Evolutionary conservation across 2,888 invertebrate genomes (phyloP), one percentile per base, ranked within the genome.

Genomic region (Eristalis intricaria): DNA sequence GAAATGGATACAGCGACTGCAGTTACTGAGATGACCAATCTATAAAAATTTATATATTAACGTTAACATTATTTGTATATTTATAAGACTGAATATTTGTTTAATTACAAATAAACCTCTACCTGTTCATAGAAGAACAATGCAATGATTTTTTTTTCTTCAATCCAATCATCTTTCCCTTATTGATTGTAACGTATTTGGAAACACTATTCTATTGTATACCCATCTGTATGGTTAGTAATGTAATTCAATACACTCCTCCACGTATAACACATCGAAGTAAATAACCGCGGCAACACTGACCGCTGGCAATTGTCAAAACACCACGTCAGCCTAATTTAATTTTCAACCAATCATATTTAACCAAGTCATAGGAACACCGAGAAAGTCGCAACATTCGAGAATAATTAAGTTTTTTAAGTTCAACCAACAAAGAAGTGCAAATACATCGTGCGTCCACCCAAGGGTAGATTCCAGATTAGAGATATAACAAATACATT

Each of bases 241-340:
- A 50, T 19, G 8, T 5, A 19, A 50, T 50, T 23, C 60, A 60
- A 4, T 26, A 60, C 22, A 13, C 13, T 26, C 10, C 22, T 76
- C 66, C 32, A 66, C 75, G 58, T 60, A 64, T 35, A 7, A 5
- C 56, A 8, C 2, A 15, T 32, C 19, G 66, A 15, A 60, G 15
- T 10, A 10, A 2, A 5, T 0, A 13, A 26, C 0, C 2, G 26
- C 23, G 65, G 78, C 69, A 86, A 82, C 82, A 26, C 81, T 66
- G 1, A 4, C 8, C 13, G 7, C 0, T 7, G 1, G 8, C 22
- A 69, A 43, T 40, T 74, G 82, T 85, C 82, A 82, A n/a, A n/a
- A 32, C 68, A 61, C 85, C 85, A 86, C 86, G 86, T 86, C 85
- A 83, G 40, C 70, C 29, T 2, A 15, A 15, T 32, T 11, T 73